A percentile compares a stretch with the other conserved stretches of the same genome.
phyloP scores from a whole-genome alignment of 2,113 vertebrate genomes.

The Megaceryle torquata region DNA sequence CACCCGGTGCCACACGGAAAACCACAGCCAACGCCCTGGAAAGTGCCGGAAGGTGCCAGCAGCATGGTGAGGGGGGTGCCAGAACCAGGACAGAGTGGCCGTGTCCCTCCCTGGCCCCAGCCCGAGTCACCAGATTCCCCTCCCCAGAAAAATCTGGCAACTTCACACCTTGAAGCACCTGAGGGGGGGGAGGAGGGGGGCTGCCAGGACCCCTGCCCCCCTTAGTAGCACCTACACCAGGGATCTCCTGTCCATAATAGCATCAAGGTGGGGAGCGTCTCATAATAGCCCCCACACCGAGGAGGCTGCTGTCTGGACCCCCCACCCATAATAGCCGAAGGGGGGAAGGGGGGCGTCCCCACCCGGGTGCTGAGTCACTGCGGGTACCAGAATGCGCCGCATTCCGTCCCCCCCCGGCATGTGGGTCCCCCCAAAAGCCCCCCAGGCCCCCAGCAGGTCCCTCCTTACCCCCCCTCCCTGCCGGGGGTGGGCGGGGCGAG shows the following conservation, averaged over 20 bases:
- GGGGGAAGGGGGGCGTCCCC: no score
- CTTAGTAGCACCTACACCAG: no score
- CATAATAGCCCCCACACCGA: not conserved
- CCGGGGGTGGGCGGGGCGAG: no score
- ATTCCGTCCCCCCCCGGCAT: no score
- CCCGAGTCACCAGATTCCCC: not conserved
- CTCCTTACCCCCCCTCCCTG: no score
- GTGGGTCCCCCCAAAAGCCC: no score
- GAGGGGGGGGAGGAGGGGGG: not conserved
- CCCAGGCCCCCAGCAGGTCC: no score
- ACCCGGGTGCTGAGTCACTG: no score
- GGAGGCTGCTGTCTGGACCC: not conserved
- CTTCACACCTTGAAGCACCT: not conserved
- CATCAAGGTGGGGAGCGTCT: not conserved
- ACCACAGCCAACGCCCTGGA: conserved; percentile 27
- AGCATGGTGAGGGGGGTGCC: not conserved
- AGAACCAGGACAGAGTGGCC: not conserved
- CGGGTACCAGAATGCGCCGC: no score
- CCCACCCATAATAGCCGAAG: no score
- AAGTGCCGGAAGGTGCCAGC: not conserved
- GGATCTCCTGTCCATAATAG: not conserved
- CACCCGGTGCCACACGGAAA: not conserved
- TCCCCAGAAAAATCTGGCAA: not conserved
- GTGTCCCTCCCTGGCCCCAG: not conserved
- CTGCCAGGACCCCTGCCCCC: not conserved